Conservation (phyloP, 2,797 vertebrate genomes). For the Chelon auratus region DNA sequence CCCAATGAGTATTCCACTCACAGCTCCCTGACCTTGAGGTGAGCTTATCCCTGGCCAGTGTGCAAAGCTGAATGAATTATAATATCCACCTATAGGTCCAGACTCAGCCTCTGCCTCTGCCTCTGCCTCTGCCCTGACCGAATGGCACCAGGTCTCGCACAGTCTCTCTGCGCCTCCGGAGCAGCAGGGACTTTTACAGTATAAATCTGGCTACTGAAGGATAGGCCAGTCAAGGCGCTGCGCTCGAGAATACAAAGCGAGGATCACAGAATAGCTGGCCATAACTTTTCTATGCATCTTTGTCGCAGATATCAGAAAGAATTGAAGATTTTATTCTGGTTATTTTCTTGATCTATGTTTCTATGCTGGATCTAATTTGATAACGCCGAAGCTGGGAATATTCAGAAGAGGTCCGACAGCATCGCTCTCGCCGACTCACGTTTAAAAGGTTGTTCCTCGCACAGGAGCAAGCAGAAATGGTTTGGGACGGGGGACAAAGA, state of each 20-base stretch:
- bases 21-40: conserved; percentile 86
- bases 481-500: too few relatives aligned
- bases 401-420: not conserved
- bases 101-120: not conserved
- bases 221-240: conserved; percentile 47
- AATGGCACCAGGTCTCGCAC: conserved; percentile 53
- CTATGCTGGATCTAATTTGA: not conserved
- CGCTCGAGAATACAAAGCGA: conserved; percentile 45
- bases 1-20: conserved; percentile 86
- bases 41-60: conserved; percentile 78
- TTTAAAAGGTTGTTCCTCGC: too few relatives aligned
- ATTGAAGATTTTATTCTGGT: conserved; percentile 10
- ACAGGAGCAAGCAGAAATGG: too few relatives aligned
- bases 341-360: conserved; percentile 11
- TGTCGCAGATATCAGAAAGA: conserved; percentile 3
- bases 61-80: conserved; percentile 81
- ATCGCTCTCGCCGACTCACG: too few relatives aligned
- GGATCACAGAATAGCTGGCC: conserved; percentile 21
- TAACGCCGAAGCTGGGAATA: not conserved
- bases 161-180: conserved; percentile 51
- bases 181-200: conserved; percentile 53
- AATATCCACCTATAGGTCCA: conserved; percentile 77
- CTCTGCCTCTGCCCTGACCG: conserved; percentile 64
- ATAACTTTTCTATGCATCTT: not conserved
- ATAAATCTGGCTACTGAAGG: conserved; percentile 44